Base-by-base conservation (phyloP, 1,140 invertebrate genomes). In the Eupristina koningsbergeri region DNA sequence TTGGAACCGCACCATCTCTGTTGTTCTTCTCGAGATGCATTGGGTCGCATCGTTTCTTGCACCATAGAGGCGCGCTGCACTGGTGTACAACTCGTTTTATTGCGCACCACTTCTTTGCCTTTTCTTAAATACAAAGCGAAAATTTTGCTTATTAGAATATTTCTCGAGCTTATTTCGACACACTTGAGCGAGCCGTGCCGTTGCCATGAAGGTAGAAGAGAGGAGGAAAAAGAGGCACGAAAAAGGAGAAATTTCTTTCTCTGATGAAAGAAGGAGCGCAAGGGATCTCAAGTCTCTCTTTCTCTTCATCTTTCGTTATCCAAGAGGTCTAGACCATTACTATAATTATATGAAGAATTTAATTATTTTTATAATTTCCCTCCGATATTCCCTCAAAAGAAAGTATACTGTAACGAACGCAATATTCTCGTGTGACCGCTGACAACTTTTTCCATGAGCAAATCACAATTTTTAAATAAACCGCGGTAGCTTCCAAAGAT, bases 71-170 rank as follows among this genome's bases (percentile, higher is more conserved):
- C 47, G 13, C 47, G 47, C 61, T 22, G 61, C 45, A 64, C 39
- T 45, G 63, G 31, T 29, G 41, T 34, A 29, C 58, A 53, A 63
- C 78, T 76, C 67, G 64, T 53, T 53, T 31, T 81, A 73, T 87
- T 86, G 80, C 83, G 84, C 87, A 81, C 88, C 89, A 90, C 90
- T 91, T 91, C 90, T 91, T 91, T 89, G 88, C 89, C 88, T 90
- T 91, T 91, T 90, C 90, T 91, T 91, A 91, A 91, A 90, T 90
- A 90, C 90, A 91, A 91, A 91, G 91, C 89, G 89, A 91, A 91
- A 91, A 91, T 91, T 91, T 90, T 91, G 89, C 90, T 91, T 91
- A 91, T 91, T 91, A 91, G 89, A 91, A 90, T 91, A 91, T 91
- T 91, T 90, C 89, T 86, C 69, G 36, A 84, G 67, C 76, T 88